phyloP scores from a whole-genome alignment of 1,140 invertebrate species.

The Drosophila seguyi region DNA sequence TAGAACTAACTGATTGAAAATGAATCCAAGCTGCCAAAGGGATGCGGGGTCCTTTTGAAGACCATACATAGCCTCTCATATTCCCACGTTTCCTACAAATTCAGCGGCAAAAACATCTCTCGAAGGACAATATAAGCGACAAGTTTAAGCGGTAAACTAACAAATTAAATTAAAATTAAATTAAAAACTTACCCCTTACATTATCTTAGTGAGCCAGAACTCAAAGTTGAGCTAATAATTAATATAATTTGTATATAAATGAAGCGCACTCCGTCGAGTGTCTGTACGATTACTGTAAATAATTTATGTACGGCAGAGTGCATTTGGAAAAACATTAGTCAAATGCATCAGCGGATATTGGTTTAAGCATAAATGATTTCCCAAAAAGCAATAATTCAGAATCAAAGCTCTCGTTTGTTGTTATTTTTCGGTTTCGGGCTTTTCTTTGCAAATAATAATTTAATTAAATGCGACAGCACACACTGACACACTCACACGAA shows the following conservation, averaged over 20 bases:
- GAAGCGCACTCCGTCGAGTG: conserved; percentile 7
- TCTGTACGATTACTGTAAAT: conserved; percentile 35
- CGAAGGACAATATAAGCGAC: conserved; percentile 41
- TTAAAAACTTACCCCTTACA: conserved; percentile 13
- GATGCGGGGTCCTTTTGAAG: background rate
- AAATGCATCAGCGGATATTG: conserved; percentile 29
- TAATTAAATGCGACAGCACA: conserved; percentile 58
- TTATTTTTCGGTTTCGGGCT: conserved; percentile 50
- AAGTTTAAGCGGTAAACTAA: conserved; percentile 31
- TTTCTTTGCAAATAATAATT: conserved; percentile 55
- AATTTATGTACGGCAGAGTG: conserved; percentile 39
- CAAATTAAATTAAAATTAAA: conserved; percentile 28
- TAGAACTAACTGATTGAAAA: conserved; percentile 33
- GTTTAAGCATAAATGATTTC: conserved; percentile 40
- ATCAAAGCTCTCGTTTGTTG: conserved; percentile 43
- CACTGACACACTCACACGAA: conserved; percentile 35
- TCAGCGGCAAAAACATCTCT: conserved; percentile 28
- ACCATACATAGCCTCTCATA: background rate
- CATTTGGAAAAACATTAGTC: conserved; percentile 40
- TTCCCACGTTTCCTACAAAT: conserved; percentile 38
- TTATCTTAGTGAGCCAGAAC: conserved; percentile 46
- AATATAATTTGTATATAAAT: conserved; percentile 49
- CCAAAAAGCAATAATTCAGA: conserved; percentile 58
- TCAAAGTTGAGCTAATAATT: conserved; percentile 42
- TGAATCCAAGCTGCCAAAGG: conserved; percentile 30